Evolutionary conservation across 1,140 invertebrate genomes (phyloP).

Genomic region (Antheraea mylitta): DNA sequence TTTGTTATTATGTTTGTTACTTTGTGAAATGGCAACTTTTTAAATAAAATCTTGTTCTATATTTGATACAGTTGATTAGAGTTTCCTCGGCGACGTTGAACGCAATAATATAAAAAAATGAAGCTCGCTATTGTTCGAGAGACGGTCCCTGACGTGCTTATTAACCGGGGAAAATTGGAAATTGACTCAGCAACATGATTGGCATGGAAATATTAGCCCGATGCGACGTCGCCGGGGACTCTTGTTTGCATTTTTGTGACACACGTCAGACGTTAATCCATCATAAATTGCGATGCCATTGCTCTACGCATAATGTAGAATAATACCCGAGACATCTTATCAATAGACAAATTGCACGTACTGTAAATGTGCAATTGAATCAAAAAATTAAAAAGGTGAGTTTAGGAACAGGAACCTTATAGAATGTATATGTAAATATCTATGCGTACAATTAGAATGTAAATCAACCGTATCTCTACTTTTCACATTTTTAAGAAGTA

Average conservation of each 20-base stretch:
- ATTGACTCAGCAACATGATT: conserved; percentile 71
- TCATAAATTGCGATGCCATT: conserved; percentile 46
- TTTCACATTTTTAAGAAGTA: too few relatives aligned
- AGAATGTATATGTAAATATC: too few relatives aligned
- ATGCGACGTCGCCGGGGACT: conserved; percentile 56
- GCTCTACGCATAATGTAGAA: too few relatives aligned
- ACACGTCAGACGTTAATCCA: conserved; percentile 69
- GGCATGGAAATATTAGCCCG: conserved; percentile 73
- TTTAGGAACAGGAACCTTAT: too few relatives aligned
- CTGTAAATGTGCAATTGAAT: too few relatives aligned
- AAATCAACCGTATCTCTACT: too few relatives aligned
- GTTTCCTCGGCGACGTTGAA: too few relatives aligned
- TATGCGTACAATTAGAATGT: too few relatives aligned
- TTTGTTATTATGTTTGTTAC: background rate
- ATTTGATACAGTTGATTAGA: conserved; percentile 20
- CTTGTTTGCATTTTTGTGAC: conserved; percentile 62
- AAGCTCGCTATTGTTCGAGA: conserved; percentile 47
- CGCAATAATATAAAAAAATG: conserved; percentile 29
- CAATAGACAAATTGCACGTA: too few relatives aligned
- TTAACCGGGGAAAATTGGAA: conserved; percentile 73
- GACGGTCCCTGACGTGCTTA: conserved; percentile 61
- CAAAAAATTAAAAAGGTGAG: too few relatives aligned
- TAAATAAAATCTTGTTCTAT: too few relatives aligned
- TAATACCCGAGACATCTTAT: too few relatives aligned
- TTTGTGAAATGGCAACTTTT: background rate